Evolutionary conservation across 2,888 invertebrate genomes (phyloP), one percentile per base, ranked within the genome.

Genomic region (Lepeophtheirus nordmannii): DNA sequence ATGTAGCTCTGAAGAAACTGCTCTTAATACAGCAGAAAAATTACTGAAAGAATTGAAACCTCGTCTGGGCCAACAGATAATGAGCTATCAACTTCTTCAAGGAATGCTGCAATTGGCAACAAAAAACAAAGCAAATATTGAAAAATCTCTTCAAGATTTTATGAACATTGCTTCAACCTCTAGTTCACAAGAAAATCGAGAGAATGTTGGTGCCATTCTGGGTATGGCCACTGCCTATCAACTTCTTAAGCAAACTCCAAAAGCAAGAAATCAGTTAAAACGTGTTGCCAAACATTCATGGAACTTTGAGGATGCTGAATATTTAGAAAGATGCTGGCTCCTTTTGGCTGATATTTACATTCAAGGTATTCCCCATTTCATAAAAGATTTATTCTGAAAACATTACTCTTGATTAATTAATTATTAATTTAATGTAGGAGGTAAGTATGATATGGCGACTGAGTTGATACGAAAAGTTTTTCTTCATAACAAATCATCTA

Each of bases 301-400:
- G 96, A 90, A 85, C 14, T 89, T 93, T 70, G 92, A 94, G 74
- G 93, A 94, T 72, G 92, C 94, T 0, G 94, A 96, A 73, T 92
- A 94, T 72, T 78, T 97, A 68, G 97, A 97, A 77, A 83, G 89
- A 68, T 89, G 92, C 75, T 97, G 97, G 97, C 75, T 97, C 10
- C 80, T 96, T 59, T 78, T 96, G n/a, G 88, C 91, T 0, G 94
- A 96, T 70, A 85, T 87, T 70, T 93, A 89, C 73, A 82, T 87
- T 65, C 85, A 86, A 72, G 85, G 66, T 61, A 61, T n/a, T 46
- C 2, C 8, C 53, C 1, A 46, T 46, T 5, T 46, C 53, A 46
- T n/a, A 46, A 46, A 46, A 7, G 2, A 46, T 46, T 2, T 46
- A 46, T 46, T 17, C 53, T 46, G n/a, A 5, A 46, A 46, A n/a